Percentiles rank a stretch among this genome's conserved stretches.
Conservation (phyloP, 2,888 invertebrate genomes). For the Brassicogethes aeneus region DNA sequence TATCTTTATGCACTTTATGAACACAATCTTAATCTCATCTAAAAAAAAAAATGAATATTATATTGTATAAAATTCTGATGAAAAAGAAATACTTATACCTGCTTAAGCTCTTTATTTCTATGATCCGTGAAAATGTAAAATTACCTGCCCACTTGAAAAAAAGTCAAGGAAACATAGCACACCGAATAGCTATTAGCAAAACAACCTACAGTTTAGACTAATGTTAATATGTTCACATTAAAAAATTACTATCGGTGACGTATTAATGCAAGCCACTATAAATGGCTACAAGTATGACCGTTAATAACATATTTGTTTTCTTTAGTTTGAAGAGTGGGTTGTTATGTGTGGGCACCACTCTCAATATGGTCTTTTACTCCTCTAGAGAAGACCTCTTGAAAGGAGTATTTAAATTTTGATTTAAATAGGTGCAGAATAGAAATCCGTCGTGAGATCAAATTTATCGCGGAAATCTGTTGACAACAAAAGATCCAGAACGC, state of each 20-base stretch:
- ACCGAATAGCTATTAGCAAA: constrained; percentile 11
- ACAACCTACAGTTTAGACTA: too few relatives aligned
- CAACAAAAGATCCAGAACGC: background rate
- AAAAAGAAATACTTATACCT: background rate
- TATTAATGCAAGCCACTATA: constrained; percentile 12
- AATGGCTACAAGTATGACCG: constrained; percentile 9
- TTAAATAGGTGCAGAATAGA: too few relatives aligned
- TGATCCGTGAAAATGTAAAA: background rate
- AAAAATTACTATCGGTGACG: constrained; percentile 12
- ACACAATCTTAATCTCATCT: background rate
- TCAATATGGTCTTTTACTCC: background rate
- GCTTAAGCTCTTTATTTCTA: background rate
- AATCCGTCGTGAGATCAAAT: too few relatives aligned
- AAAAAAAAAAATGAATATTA: too few relatives aligned
- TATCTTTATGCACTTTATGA: too few relatives aligned
- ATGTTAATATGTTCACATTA: too few relatives aligned
- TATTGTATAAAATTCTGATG: too few relatives aligned
- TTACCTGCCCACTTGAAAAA: background rate
- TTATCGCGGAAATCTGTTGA: too few relatives aligned
- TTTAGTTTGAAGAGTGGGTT: background rate
- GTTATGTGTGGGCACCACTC: background rate
- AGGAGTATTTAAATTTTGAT: too few relatives aligned
- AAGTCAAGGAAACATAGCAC: too few relatives aligned
- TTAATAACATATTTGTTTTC: background rate
- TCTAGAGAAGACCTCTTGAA: too few relatives aligned